phyloP scores from a whole-genome alignment of 2,888 invertebrate species.

The Vanessa cardui region DNA sequence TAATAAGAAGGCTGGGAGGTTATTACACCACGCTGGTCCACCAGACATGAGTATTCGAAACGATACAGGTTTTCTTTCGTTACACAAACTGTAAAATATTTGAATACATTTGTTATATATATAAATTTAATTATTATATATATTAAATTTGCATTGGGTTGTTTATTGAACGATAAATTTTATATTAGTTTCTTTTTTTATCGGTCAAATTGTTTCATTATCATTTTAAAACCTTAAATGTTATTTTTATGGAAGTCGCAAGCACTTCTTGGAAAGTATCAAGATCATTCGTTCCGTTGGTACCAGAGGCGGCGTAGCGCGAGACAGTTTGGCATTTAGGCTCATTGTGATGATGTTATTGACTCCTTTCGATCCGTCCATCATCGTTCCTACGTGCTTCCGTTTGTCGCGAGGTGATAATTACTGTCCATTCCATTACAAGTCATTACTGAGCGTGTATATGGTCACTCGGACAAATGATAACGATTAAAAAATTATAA shows the following conservation, averaged over 20 bases:
- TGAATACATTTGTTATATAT: too few relatives aligned
- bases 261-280: constrained; percentile 52
- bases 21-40: too few relatives aligned
- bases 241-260: background rate
- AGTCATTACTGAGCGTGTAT: constrained; percentile 6
- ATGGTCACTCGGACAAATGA: constrained; percentile 8
- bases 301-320: constrained; percentile 66
- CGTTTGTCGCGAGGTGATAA: constrained; percentile 38
- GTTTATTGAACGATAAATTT: background rate
- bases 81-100: too few relatives aligned
- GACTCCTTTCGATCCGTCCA: constrained; percentile 65
- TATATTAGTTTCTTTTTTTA: background rate
- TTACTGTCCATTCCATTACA: constrained; percentile 21
- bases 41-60: too few relatives aligned
- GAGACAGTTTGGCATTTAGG: constrained; percentile 78
- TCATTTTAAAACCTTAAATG: background rate
- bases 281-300: constrained; percentile 47
- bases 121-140: background rate
- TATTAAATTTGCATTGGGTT: background rate
- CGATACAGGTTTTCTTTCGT: too few relatives aligned
- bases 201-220: background rate
- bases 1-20: too few relatives aligned
- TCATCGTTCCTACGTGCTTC: constrained; percentile 60
- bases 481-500: constrained; percentile 4
- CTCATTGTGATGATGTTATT: constrained; percentile 76